A percentile compares a stretch with the other conserved stretches of the same genome.
These are phyloP conservation scores for Lasiurus borealis DNA, from an alignment of 2,113 vertebrate genomes.

Conservation along the genomic window DNA sequence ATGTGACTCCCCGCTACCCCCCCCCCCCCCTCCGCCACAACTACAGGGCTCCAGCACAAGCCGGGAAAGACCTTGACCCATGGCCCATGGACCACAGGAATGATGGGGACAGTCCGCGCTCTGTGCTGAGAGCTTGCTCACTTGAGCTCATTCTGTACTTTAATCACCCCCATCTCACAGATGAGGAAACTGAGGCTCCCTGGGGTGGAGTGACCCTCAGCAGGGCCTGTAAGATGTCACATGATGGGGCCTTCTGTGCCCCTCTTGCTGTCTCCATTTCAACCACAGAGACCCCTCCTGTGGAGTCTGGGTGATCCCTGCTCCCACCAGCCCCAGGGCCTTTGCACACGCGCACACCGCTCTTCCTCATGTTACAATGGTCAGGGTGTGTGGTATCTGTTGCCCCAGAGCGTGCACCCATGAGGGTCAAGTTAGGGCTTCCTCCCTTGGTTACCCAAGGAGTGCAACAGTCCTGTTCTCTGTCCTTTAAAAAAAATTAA, in stretches of 20 bases:
- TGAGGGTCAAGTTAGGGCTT: background rate
- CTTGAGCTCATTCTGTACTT: background rate
- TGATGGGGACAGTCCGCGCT: rapidly evolving
- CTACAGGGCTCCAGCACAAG: background rate
- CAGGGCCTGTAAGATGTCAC: background rate
- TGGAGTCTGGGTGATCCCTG: background rate
- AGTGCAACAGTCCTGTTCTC: too few relatives aligned
- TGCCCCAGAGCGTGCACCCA: rapidly evolving
- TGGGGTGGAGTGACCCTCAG: too few relatives aligned
- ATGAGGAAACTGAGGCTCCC: background rate
- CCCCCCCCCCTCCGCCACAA: too few relatives aligned
- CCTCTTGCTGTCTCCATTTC: background rate
- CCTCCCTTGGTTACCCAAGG: background rate
- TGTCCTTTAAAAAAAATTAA: too few relatives aligned
- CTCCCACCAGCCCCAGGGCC: background rate
- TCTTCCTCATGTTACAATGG: background rate
- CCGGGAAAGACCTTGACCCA: background rate
- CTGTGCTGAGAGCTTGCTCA: background rate
- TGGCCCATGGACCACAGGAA: background rate
- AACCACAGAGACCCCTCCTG: background rate
- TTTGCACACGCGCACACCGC: background rate
- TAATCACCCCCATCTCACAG: background rate
- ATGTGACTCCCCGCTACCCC: background rate
- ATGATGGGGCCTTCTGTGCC: rapidly evolving
- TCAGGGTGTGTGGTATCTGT: too few relatives aligned